Evolutionary conservation across 2,113 vertebrate species (phyloP).

Genomic region (Megalops atlanticus): DNA sequence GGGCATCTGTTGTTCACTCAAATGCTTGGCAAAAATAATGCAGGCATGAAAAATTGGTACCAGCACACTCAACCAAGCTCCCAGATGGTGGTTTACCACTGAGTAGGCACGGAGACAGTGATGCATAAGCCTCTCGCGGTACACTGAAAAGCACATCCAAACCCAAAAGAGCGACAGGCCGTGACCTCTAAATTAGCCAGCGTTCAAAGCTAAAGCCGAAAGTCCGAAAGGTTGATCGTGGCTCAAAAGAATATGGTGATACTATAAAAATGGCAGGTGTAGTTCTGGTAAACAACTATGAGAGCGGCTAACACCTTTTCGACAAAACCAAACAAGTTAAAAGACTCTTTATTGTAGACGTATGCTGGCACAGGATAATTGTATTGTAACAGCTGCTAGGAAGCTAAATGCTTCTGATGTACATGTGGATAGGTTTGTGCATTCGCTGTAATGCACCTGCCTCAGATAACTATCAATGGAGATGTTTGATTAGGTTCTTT

Average conservation of each 20-base stretch:
- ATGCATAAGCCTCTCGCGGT: too few species aligned
- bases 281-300: not conserved
- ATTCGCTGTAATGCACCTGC: constrained; percentile 28
- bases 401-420: constrained; percentile 15
- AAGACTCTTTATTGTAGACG: not conserved
- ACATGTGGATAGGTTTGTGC: constrained; percentile 14
- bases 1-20: too few species aligned
- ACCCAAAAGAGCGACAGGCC: not conserved
- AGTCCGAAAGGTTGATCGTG: not conserved
- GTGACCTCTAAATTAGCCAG: not conserved
- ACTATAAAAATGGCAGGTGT: too few species aligned
- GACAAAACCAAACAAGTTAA: too few species aligned
- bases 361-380: not conserved
- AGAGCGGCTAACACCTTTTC: too few species aligned
- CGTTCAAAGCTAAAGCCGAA: not conserved
- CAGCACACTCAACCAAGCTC: too few species aligned
- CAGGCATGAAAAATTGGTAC: too few species aligned
- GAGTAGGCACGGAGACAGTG: too few species aligned
- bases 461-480: constrained; percentile 34
- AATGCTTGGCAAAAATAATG: too few species aligned
- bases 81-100: too few species aligned
- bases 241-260: too few species aligned
- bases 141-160: too few species aligned
- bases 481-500: constrained; percentile 31
- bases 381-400: not conserved